phyloP scores from a whole-genome alignment of 2,113 vertebrate genomes.

The Nyctibius bracteatus region DNA sequence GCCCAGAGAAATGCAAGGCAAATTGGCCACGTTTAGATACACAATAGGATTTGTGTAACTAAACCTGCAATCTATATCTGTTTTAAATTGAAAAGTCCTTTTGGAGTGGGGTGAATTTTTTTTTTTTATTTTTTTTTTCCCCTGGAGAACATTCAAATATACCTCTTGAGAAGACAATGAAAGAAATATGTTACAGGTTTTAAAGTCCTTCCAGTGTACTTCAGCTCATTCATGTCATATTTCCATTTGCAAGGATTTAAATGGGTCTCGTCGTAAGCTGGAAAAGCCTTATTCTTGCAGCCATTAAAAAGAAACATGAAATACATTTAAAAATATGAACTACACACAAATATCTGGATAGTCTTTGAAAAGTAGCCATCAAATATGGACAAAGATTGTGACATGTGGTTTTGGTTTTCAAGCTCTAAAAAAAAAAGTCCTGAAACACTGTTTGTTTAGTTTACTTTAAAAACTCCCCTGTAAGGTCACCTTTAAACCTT shows the following conservation, averaged over 20 bases:
- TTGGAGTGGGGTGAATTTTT: background rate
- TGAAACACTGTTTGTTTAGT: background rate
- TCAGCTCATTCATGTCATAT: background rate
- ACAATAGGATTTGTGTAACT: background rate
- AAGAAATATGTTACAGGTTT: background rate
- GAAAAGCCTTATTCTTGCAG: background rate
- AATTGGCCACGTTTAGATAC: background rate
- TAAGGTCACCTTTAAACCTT: conserved; percentile 13
- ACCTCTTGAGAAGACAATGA: background rate
- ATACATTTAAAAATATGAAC: background rate
- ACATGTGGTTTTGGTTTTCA: background rate
- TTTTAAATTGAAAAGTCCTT: background rate
- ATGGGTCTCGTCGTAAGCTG: background rate
- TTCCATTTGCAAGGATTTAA: background rate
- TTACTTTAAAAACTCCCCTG: background rate
- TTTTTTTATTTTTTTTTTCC: background rate
- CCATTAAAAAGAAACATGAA: background rate
- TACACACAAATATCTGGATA: background rate
- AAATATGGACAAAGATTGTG: background rate
- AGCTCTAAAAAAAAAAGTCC: background rate
- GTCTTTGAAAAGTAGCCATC: background rate
- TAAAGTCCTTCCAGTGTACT: background rate
- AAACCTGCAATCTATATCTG: background rate
- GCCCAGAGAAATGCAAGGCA: background rate
- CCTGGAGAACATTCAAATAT: background rate